These are phyloP conservation scores for Chiloscyllium plagiosum DNA, from an alignment of 2,113 vertebrate genomes.

Conservation along the genomic window DNA sequence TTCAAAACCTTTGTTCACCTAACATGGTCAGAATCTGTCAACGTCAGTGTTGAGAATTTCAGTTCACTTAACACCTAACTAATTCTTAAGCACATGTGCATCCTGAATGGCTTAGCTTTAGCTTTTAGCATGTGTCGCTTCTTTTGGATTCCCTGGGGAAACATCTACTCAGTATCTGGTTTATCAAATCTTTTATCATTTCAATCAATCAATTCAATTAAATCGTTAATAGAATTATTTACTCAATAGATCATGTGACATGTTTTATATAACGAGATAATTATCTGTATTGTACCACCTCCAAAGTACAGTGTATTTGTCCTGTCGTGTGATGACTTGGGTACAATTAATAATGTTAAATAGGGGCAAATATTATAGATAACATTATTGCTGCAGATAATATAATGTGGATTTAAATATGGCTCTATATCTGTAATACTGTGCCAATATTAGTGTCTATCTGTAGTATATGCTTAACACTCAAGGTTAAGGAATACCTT, in stretches of 20 bases:
- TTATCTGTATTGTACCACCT: background rate
- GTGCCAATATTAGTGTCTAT: background rate
- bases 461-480: background rate
- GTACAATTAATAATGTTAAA: background rate
- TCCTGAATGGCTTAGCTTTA: background rate
- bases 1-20: background rate
- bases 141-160: background rate
- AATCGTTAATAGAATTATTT: background rate
- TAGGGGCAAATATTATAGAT: background rate
- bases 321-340: background rate
- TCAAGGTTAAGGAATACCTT: constrained; percentile 3
- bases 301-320: background rate
- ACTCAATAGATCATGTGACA: too few relatives aligned
- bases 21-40: background rate
- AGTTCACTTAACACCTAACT: background rate
- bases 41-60: background rate
- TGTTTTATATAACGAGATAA: background rate
- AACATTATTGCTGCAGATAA: background rate
- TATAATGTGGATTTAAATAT: background rate
- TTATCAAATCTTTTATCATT: background rate
- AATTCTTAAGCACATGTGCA: background rate
- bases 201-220: background rate
- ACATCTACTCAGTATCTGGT: background rate
- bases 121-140: background rate
- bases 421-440: background rate